Percentiles rank a stretch among this genome's conserved stretches.
These are phyloP conservation scores for Acrossocheilus fasciatus DNA, from an alignment of 2,797 vertebrate genomes.

Conservation along the genomic window DNA sequence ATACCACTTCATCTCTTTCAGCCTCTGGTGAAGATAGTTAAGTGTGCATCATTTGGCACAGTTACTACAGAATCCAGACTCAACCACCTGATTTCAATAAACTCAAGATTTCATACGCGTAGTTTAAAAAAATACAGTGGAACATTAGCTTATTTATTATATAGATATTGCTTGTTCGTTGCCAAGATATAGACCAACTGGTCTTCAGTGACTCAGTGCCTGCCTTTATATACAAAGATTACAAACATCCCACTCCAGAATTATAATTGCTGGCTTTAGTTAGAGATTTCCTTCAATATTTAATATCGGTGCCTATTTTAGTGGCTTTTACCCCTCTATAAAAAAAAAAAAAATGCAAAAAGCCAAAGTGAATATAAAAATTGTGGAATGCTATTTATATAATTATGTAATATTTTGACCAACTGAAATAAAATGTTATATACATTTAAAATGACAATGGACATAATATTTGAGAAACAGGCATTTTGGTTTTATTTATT, in stretches of 20 bases:
- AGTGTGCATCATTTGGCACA: conserved; percentile 15
- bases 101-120: conserved; percentile 4
- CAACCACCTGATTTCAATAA: conserved; percentile 1
- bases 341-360: conserved; percentile 13
- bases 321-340: conserved; percentile 22
- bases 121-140: background rate
- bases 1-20: conserved; percentile 59
- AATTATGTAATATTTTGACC: background rate
- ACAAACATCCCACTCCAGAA: background rate
- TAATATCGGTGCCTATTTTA: conserved; percentile 14
- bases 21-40: conserved; percentile 68
- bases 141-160: conserved; percentile 10
- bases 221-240: conserved; percentile 7
- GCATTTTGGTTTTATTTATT: background rate
- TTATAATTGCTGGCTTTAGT: background rate
- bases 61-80: conserved; percentile 15
- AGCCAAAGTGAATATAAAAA: conserved; percentile 27
- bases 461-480: background rate
- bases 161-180: conserved; percentile 63
- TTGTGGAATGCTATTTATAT: conserved; percentile 14
- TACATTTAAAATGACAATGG: background rate
- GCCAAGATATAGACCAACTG: conserved; percentile 75
- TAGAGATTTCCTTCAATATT: conserved; percentile 14
- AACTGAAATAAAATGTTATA: background rate
- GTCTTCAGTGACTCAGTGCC: conserved; percentile 46